Evolutionary conservation across 2,888 invertebrate species (phyloP).

Genomic region (Protophormia terraenovae): DNA sequence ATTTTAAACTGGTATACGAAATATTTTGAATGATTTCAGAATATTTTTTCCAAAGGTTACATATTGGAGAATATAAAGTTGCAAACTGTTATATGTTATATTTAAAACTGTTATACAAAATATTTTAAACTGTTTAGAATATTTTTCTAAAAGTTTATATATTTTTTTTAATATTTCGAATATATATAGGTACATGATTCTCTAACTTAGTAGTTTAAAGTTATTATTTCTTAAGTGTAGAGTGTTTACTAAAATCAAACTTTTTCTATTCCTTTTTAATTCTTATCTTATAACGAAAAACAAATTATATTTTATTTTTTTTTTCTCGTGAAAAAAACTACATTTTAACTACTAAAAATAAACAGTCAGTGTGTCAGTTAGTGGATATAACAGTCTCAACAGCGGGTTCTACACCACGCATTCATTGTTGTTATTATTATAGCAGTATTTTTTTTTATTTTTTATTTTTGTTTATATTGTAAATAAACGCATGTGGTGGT

Average conservation of each 20-base stretch:
- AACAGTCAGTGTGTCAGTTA: background rate
- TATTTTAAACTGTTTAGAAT: background rate
- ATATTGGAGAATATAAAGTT: too few relatives aligned
- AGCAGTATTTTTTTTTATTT: background rate
- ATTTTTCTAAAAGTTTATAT: too few relatives aligned
- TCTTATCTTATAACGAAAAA: slow-evolving; percentile 39
- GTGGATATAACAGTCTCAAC: slow-evolving; percentile 31
- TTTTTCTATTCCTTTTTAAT: background rate
- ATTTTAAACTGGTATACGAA: too few relatives aligned
- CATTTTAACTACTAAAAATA: slow-evolving; percentile 52
- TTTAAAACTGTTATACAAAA: background rate
- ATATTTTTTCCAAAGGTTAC: too few relatives aligned
- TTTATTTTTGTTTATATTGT: slow-evolving; percentile 67
- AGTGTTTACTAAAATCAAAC: background rate
- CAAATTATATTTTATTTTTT: background rate
- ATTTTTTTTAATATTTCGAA: too few relatives aligned
- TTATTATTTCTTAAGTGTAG: background rate
- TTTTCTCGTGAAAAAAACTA: slow-evolving; percentile 30
- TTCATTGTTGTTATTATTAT: slow-evolving; percentile 11
- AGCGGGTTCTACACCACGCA: slow-evolving; percentile 40
- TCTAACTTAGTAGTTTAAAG: too few relatives aligned
- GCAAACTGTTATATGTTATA: too few relatives aligned
- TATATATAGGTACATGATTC: too few relatives aligned
- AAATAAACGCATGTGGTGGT: slow-evolving; percentile 75
- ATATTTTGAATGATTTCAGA: too few relatives aligned